Evolutionary conservation across 2,888 invertebrate species (phyloP).

Genomic region (Apodemia zela): DNA sequence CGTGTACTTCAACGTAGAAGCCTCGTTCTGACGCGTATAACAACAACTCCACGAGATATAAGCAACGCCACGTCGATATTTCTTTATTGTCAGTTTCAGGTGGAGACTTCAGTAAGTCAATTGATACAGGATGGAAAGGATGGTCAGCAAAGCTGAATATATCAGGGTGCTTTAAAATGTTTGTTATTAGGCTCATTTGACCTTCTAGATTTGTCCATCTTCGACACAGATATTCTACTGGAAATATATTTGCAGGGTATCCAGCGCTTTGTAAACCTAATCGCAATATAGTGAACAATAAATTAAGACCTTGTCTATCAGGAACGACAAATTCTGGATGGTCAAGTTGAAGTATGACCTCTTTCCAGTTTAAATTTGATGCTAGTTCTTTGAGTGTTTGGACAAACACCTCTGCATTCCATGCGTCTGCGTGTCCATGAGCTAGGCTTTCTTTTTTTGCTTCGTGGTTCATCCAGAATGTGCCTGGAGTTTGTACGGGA

Average conservation of each 20-base stretch:
- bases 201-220: conserved; percentile 97
- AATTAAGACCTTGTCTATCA: conserved; percentile 90
- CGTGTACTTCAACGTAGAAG: conserved; percentile 89
- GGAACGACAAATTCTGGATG: conserved; percentile 93
- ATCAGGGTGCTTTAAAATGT: conserved; percentile 75
- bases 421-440: conserved; percentile 80
- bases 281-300: conserved; percentile 91
- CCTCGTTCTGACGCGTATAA: conserved; percentile 93
- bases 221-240: conserved; percentile 93
- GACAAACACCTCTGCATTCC: conserved; percentile 97
- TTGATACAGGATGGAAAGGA: conserved; percentile 91
- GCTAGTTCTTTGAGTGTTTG: conserved; percentile 94
- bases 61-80: conserved; percentile 94
- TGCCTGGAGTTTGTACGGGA: conserved; percentile 84
- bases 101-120: conserved; percentile 94
- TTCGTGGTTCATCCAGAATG: conserved; percentile 82
- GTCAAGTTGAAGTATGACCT: conserved; percentile 94
- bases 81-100: conserved; percentile 98
- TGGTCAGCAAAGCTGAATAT: conserved; percentile 97
- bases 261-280: conserved; percentile 89
- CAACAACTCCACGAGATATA: conserved; percentile 94
- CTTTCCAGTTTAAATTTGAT: conserved; percentile 94
- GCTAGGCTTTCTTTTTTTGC: conserved; percentile 75
- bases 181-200: conserved; percentile 78
- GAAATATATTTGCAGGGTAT: conserved; percentile 86